Evolutionary conservation across 2,113 vertebrate genomes (phyloP).

Genomic region (Gallinago media): DNA sequence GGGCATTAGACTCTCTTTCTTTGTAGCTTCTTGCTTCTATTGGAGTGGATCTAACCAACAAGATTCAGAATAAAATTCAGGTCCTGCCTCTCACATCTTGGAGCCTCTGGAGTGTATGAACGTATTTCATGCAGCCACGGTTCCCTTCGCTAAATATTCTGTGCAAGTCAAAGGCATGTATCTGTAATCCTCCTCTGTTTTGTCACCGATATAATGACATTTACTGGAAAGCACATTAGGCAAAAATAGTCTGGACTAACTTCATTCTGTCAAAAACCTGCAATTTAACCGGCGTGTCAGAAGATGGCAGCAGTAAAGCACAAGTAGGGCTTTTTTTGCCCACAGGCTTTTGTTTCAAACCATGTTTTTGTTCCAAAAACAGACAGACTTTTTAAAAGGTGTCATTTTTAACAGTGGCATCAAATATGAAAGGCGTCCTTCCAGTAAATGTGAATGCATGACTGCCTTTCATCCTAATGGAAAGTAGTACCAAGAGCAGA

Average conservation of each 20-base stretch:
- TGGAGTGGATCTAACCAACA: background rate
- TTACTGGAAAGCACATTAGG: background rate
- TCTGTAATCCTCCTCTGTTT: background rate
- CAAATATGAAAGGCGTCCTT: background rate
- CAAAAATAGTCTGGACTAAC: background rate
- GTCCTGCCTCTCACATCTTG: background rate
- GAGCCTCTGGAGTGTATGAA: background rate
- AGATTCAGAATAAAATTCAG: background rate
- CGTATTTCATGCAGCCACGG: accelerated
- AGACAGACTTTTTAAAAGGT: background rate
- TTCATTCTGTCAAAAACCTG: background rate
- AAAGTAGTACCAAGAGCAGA: background rate
- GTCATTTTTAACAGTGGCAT: background rate
- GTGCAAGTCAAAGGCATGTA: background rate
- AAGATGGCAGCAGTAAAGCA: slow-evolving; percentile 72
- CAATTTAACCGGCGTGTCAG: background rate
- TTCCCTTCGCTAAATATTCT: background rate
- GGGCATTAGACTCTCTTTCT: background rate
- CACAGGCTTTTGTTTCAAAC: background rate
- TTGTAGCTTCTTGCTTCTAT: background rate
- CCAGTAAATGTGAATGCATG: background rate
- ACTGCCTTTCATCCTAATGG: background rate
- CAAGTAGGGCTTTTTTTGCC: background rate
- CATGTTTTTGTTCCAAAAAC: background rate
- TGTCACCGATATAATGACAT: background rate